These are phyloP conservation scores for Platycheirus albimanus DNA, from an alignment of 2,888 invertebrate species.

Conservation along the genomic window DNA sequence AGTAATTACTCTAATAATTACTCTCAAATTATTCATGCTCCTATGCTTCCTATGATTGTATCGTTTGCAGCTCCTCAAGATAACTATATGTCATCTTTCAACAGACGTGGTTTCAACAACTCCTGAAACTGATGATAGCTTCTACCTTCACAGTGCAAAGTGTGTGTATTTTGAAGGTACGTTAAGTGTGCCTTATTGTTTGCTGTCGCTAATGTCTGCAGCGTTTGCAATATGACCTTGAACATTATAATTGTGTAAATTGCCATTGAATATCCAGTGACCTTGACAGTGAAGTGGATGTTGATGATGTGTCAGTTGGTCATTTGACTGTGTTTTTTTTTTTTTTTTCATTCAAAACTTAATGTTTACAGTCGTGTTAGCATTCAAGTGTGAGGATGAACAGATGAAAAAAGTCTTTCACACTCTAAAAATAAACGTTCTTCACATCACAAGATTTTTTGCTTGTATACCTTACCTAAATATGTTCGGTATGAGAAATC, in stretches of 20 bases:
- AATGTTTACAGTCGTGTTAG: conserved; percentile 11
- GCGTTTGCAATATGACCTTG: conserved; percentile 1
- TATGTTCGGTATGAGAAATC: no score
- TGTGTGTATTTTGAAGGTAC: background rate
- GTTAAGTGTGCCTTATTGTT: background rate
- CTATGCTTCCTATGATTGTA: no score
- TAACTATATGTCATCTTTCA: background rate
- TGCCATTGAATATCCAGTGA: conserved; percentile 1
- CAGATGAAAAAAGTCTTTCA: background rate
- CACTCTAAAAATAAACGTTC: no score
- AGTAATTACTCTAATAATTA: no score
- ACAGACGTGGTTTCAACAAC: no score
- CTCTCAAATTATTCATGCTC: no score
- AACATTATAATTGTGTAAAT: conserved; percentile 27
- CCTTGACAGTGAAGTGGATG: conserved; percentile 20
- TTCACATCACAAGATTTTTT: no score
- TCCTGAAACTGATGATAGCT: no score
- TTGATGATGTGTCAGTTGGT: conserved; percentile 8
- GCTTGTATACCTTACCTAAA: no score
- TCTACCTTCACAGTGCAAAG: no score
- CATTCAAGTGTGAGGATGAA: background rate
- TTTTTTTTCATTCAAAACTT: background rate
- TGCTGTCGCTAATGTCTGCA: background rate
- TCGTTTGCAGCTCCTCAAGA: no score
- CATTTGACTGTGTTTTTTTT: background rate